Base-by-base conservation (phyloP, 2,888 invertebrate species). In the Synergus itoensis region DNA sequence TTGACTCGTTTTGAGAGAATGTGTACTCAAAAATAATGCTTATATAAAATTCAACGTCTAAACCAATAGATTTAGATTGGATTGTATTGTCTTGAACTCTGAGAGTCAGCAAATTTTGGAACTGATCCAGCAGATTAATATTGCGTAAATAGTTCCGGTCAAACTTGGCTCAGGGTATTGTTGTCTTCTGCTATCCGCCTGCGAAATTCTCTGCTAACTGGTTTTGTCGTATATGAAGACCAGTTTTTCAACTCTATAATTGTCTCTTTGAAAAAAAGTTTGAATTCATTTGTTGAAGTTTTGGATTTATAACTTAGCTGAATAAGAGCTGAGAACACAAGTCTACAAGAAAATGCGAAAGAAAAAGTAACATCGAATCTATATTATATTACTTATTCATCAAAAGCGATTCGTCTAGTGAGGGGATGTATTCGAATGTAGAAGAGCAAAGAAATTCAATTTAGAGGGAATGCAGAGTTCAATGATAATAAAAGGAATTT, bases 141-240 rank as follows among this genome's bases (percentile, higher is more conserved):
- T 73, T 73, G 53, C 73, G 73, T 48, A 53, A 73, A 73, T 73
- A 73, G 73, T 73, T 73, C 73, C 73, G 73, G 73, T 53, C 53
- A 73, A 53, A 73, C n/a, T 73, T 73, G 73, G 73, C 73, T 8
- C 14, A 53, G 28, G n/a, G n/a, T 53, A 48, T 53, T 73, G 73
- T 69, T 69, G 48, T 73, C n/a, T 48, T 60, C 12, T 73, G 48
- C 48, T 69, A 18, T 69, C 21, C 7, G 28, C 18, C 14, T 28
- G 69, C 14, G 48, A 69, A 48, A 67, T 45, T 67, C 43, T 18
- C 12, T 60, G 14, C 4, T 21, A 4, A 60, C 21, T 14, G 11
- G 65, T 65, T 65, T 16, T 65, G 18, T 41, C 9, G 36, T 41
- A 65, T 65, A 11, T 65, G 9, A 65, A 41, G 41, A 65, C 36